Conservation (phyloP, 2,888 invertebrate genomes). For the Lampropteryx suffumata region DNA sequence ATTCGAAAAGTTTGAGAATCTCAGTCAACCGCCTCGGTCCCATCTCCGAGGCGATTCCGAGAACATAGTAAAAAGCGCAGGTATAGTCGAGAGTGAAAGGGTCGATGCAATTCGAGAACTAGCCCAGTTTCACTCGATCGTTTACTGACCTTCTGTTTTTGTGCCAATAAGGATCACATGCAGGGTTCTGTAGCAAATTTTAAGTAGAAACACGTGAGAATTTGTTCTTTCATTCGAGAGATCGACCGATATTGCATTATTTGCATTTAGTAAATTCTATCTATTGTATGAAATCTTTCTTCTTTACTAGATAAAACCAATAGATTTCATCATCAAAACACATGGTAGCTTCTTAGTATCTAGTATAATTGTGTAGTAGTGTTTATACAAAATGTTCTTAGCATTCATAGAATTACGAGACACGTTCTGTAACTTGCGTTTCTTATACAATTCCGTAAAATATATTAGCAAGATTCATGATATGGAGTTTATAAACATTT, state of each 20-base stretch:
- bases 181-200: constrained; percentile 58
- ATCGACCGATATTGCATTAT: constrained; percentile 68
- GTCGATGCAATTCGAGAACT: constrained; percentile 79
- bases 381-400: too few relatives aligned
- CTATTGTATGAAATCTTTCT: constrained; percentile 25
- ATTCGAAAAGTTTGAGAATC: constrained; percentile 58
- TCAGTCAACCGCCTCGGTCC: constrained; percentile 36
- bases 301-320: background rate
- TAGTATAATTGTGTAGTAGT: too few relatives aligned
- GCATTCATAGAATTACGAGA: too few relatives aligned
- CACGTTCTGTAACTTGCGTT: too few relatives aligned
- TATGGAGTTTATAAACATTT: too few relatives aligned
- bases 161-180: constrained; percentile 63
- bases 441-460: too few relatives aligned
- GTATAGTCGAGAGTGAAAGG: constrained; percentile 81
- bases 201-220: constrained; percentile 79
- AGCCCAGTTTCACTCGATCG: constrained; percentile 68
- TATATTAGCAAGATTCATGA: too few relatives aligned
- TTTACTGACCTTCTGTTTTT: constrained; percentile 74
- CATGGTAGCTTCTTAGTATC: too few relatives aligned
- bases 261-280: constrained; percentile 54
- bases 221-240: constrained; percentile 48
- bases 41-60: constrained; percentile 63
- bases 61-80: constrained; percentile 79
- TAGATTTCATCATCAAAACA: too few relatives aligned